Evolutionary conservation across 2,113 vertebrate genomes (phyloP), one percentile per base, ranked within the genome.

Genomic region (Microcebus murinus): DNA sequence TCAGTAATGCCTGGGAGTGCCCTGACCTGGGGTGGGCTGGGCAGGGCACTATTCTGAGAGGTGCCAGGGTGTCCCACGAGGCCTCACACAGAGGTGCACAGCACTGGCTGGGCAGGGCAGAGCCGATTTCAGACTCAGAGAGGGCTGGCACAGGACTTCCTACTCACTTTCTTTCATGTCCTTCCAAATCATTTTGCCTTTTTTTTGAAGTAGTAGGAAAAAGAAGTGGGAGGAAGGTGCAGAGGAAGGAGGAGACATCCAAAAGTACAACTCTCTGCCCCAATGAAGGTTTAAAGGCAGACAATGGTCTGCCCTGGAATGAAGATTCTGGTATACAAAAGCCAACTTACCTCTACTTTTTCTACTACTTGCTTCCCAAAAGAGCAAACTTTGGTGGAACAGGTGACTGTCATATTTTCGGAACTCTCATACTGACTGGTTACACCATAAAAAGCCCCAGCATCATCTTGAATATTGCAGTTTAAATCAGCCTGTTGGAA

Each of bases 281-380:
- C n/a, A 4, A 39, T 4, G 6, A 31, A 42, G 4, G 21, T 27
- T 21, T 57, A 31, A 61, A 39, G 48, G 29, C 27, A 36, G 71
- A 68, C 14, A 2, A 39, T 8, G 45, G 52, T 36, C 48, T 50
- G 55, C 59, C 59, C 21, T 8, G 2, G 21, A 65, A 50, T 2
- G 71, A 70, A 74, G 57, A 29, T 52, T 50, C 50, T 2, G 3
- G 20, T 8, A 45, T 1, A 59, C 2, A 42, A 61, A 50, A 39
- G 86, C 42, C 74, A 17, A 95, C 98, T 55, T 98, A 99, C 99
- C 99, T 99, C 99, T 92, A 99, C 99, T 99, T 99, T 99, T 98
- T 99, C 99, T 94, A 99, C 99, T 97, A 99, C 99, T 99, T 99
- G 99, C 98, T 99, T 99, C 96, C 99, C 99, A 81, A 99, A 99